These are phyloP conservation scores for Archips xylosteana DNA, from an alignment of 2,888 invertebrate genomes.

Conservation along the genomic window DNA sequence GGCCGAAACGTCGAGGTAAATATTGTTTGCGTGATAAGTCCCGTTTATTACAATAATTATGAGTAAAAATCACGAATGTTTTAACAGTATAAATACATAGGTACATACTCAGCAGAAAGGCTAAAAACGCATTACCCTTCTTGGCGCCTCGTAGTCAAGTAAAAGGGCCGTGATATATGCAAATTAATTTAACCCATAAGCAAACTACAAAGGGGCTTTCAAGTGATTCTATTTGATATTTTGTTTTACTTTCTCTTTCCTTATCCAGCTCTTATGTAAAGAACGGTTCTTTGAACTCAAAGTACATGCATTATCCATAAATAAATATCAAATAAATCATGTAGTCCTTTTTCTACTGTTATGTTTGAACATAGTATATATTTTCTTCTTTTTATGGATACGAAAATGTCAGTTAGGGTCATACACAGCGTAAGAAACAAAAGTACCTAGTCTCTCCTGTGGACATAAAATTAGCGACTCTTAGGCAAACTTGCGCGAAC, in stretches of 20 bases:
- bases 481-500: too few species aligned
- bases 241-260: constrained; percentile 24
- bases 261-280: constrained; percentile 7
- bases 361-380: too few species aligned
- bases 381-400: too few species aligned
- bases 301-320: constrained; percentile 7
- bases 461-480: too few species aligned
- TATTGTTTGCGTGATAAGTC: too few species aligned
- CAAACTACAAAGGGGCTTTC: constrained; percentile 38
- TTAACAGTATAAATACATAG: too few species aligned
- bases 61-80: too few species aligned
- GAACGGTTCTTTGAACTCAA: constrained; percentile 23
- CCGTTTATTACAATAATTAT: too few species aligned
- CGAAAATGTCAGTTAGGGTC: too few species aligned
- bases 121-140: background rate
- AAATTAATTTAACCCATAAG: constrained; percentile 23
- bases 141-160: background rate
- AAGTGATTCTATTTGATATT: constrained; percentile 32
- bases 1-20: too few species aligned
- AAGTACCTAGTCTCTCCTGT: too few species aligned
- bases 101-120: background rate
- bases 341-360: background rate
- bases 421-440: too few species aligned
- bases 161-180: constrained; percentile 13
- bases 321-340: background rate